Conservation (phyloP, 2,888 invertebrate genomes). For the Macrosoma leucophasiata region DNA sequence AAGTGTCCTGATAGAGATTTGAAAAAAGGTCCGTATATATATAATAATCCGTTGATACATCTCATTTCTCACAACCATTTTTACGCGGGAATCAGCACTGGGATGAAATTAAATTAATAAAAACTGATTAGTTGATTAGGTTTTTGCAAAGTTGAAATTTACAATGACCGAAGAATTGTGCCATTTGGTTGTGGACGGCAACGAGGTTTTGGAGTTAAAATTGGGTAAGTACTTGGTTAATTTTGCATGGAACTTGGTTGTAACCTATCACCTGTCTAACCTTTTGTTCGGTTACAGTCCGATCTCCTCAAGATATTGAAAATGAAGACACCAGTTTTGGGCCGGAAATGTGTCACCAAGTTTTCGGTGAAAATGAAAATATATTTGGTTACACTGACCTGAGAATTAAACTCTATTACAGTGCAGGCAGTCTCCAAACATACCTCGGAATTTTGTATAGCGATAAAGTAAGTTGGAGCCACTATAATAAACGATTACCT, state of each 20-base stretch:
- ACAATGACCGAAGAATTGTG: conserved; percentile 67
- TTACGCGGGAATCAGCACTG: conserved; percentile 40
- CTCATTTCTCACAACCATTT: no score
- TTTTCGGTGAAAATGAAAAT: conserved; percentile 93
- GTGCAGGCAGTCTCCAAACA: conserved; percentile 86
- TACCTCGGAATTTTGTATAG: conserved; percentile 86
- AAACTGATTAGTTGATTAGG: neutral
- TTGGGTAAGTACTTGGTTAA: conserved; percentile 48
- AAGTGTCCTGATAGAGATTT: no score
- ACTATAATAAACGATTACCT: no score
- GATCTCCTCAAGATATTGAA: conserved; percentile 78
- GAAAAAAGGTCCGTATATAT: no score
- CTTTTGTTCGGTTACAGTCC: conserved; percentile 56
- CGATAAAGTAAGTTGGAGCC: conserved; percentile 77
- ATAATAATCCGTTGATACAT: no score
- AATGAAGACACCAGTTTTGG: conserved; percentile 79
- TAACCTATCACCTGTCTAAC: conserved; percentile 5
- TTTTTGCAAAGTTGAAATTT: neutral
- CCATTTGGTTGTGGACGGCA: conserved; percentile 73
- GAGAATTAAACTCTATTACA: conserved; percentile 85
- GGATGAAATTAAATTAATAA: conserved; percentile 22
- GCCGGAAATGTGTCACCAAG: conserved; percentile 94
- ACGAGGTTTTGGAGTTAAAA: conserved; percentile 74
- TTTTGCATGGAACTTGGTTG: neutral
- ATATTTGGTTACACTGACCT: conserved; percentile 96